phyloP scores from a whole-genome alignment of 2,113 vertebrate species.

The Heterochromis multidens region DNA sequence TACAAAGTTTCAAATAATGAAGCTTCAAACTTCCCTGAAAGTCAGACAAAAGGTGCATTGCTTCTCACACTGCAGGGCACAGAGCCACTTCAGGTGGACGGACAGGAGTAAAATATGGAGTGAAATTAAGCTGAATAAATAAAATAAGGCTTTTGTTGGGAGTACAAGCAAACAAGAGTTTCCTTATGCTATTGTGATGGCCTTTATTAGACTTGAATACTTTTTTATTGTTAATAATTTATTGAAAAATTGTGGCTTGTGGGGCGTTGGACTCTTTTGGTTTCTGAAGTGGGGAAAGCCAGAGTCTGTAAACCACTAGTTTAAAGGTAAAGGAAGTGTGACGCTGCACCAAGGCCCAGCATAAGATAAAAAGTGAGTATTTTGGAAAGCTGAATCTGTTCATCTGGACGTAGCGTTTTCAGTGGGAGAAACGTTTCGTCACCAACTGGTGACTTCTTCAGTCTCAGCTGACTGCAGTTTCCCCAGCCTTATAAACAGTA shows the following conservation, averaged over 20 bases:
- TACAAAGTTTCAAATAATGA: neutral
- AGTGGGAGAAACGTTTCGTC: too few relatives aligned
- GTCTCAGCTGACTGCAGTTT: too few relatives aligned
- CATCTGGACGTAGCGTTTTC: too few relatives aligned
- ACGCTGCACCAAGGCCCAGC: neutral
- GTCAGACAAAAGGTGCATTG: neutral
- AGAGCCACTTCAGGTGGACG: neutral
- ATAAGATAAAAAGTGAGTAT: neutral
- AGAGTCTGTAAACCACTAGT: neutral
- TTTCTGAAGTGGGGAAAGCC: fast-evolving
- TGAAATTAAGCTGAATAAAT: neutral
- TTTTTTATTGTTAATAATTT: neutral
- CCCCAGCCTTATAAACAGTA: too few relatives aligned
- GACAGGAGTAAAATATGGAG: neutral
- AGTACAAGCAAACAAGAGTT: neutral
- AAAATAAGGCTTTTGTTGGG: neutral
- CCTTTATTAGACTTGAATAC: neutral
- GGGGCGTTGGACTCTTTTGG: fast-evolving
- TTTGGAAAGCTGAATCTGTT: too few relatives aligned
- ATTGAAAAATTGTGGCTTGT: neutral
- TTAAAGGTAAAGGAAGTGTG: neutral
- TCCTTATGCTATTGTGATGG: neutral
- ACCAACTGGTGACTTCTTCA: too few relatives aligned
- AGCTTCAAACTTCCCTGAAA: fast-evolving
- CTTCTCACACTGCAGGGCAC: neutral